phyloP scores from a whole-genome alignment of 2,113 vertebrate species.

The Microtus pennsylvanicus region DNA sequence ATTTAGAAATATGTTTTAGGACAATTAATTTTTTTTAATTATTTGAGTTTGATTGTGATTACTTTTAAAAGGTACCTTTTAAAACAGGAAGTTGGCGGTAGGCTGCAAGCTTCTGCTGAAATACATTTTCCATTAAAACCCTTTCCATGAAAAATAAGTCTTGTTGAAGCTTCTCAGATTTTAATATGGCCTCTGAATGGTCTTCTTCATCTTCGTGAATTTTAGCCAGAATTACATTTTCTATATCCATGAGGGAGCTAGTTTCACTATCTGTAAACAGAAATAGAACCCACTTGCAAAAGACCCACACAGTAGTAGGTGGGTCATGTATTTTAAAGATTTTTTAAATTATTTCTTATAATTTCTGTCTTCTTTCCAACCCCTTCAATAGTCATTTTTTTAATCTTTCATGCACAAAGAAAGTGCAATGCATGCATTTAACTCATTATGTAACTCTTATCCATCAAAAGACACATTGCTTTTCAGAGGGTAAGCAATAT shows the following conservation, averaged over 20 bases:
- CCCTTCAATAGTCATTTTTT: background rate
- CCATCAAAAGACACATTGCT: background rate
- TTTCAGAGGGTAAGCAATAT: constrained; percentile 41
- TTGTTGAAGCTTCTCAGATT: constrained; percentile 89
- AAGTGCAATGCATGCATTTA: background rate
- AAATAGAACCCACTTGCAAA: constrained; percentile 50
- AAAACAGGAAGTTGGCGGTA: constrained; percentile 91
- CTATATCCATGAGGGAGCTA: constrained; percentile 83
- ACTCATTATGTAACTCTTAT: constrained; percentile 49
- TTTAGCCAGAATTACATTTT: constrained; percentile 75
- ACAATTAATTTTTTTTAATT: background rate
- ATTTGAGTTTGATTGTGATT: constrained; percentile 9
- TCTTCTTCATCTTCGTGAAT: constrained; percentile 76
- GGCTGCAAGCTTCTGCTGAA: constrained; percentile 91
- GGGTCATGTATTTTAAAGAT: background rate
- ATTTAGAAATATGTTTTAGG: constrained; percentile 13
- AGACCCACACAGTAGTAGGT: constrained; percentile 11
- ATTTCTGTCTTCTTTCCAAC: constrained; percentile 50
- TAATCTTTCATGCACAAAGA: background rate
- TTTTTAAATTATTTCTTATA: background rate
- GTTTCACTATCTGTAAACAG: constrained; percentile 70
- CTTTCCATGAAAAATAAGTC: constrained; percentile 92
- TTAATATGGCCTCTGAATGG: constrained; percentile 83
- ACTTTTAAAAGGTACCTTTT: constrained; percentile 85
- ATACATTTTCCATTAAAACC: constrained; percentile 90